Evolutionary conservation across 2,888 invertebrate species (phyloP).

Genomic region (Rhagonycha lutea): DNA sequence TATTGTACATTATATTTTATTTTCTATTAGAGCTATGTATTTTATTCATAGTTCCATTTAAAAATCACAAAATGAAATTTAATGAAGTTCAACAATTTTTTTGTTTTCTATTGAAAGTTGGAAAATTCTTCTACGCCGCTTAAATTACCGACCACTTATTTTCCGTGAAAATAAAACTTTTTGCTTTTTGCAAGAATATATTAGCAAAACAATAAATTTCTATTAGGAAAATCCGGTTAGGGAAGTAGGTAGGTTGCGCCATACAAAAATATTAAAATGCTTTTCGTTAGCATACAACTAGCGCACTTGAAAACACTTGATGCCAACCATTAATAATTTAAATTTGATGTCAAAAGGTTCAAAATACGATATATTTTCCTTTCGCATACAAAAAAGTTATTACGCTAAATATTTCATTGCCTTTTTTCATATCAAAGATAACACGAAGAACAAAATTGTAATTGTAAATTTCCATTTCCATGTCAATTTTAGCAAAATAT

Average conservation of each 20-base stretch:
- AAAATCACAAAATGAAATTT: background rate
- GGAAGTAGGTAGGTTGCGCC: background rate
- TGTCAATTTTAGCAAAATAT: background rate
- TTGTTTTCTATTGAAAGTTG: background rate
- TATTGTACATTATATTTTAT: too few relatives aligned
- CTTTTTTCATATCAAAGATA: background rate
- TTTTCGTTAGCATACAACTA: background rate
- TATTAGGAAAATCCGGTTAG: constrained; percentile 7
- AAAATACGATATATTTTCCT: background rate
- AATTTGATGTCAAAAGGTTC: background rate
- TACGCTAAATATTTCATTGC: background rate
- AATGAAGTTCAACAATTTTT: background rate
- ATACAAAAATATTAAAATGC: constrained; percentile 11
- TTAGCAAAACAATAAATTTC: constrained; percentile 8
- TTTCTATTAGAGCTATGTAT: too few relatives aligned
- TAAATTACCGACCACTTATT: background rate
- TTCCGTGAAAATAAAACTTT: background rate
- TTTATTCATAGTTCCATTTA: too few relatives aligned
- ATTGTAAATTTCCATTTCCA: background rate
- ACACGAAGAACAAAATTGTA: background rate
- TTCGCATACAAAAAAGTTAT: background rate
- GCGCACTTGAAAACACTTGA: background rate
- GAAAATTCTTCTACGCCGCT: background rate
- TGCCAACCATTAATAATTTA: constrained; percentile 4
- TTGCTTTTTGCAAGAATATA: background rate